Percentiles rank a stretch among this genome's conserved stretches.
Conservation (phyloP, 2,888 invertebrate species). For the Embidobia sp. region DNA sequence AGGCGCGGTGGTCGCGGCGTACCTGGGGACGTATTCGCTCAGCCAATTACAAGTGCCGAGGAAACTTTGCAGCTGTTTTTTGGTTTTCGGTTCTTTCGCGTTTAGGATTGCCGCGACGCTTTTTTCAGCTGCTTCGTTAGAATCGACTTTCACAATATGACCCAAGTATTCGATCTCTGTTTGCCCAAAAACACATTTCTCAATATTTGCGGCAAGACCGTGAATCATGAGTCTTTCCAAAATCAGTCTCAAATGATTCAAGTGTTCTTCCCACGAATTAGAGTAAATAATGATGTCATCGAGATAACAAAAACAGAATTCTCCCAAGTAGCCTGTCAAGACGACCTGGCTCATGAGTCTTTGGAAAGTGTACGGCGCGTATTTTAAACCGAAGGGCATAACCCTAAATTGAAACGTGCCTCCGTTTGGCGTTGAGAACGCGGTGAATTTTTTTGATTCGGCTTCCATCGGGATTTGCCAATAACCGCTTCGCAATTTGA, state of each 20-base stretch:
- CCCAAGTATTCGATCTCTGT: not conserved
- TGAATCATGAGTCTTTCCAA: not conserved
- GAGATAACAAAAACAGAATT: not conserved
- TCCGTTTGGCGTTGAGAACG: not conserved
- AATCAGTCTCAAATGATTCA: not conserved
- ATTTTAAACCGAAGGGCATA: conserved; percentile 2
- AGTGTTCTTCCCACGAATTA: not conserved
- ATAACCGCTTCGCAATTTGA: conserved; percentile 5
- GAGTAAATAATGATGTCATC: conserved; percentile 7
- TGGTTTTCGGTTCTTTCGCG: not conserved
- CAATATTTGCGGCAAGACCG: not conserved
- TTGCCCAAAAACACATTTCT: conserved; percentile 4
- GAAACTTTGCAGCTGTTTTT: conserved; percentile 3
- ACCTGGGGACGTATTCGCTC: not conserved
- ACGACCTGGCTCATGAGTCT: conserved; percentile 3
- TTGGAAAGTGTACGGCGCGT: conserved; percentile 6
- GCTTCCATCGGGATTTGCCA: conserved; percentile 17
- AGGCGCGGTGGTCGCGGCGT: not conserved
- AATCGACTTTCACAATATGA: not conserved
- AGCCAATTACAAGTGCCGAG: conserved; percentile 6
- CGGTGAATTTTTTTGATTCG: not conserved
- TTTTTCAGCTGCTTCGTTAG: not conserved
- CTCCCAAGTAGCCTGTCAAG: not conserved
- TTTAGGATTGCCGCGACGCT: not conserved
- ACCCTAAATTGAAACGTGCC: not conserved